A percentile compares a stretch with the other conserved stretches of the same genome.
These are phyloP conservation scores for Caranx melampygus DNA, from an alignment of 2,113 vertebrate genomes.

Conservation along the genomic window DNA sequence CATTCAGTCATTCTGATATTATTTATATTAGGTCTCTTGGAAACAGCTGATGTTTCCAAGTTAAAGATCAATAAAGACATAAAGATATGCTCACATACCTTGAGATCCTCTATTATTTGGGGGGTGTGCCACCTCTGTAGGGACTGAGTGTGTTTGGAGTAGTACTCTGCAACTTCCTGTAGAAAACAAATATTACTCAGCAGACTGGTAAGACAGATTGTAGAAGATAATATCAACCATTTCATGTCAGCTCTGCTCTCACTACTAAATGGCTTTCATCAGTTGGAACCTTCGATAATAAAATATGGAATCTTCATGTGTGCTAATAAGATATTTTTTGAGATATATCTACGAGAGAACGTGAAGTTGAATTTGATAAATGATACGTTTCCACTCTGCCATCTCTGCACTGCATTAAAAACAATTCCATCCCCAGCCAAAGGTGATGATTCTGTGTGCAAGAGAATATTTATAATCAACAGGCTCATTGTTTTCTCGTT, in stretches of 20 bases:
- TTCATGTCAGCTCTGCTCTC: neutral
- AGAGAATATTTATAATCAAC: conserved; percentile 12
- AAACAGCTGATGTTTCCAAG: neutral
- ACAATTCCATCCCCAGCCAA: neutral
- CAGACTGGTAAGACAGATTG: neutral
- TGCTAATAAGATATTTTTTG: neutral
- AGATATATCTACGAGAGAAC: neutral
- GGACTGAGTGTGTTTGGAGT: conserved; percentile 77
- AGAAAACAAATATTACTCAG: neutral
- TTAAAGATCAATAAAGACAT: neutral
- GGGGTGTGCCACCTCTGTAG: conserved; percentile 89
- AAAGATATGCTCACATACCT: conserved; percentile 80
- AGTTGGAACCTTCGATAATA: neutral
- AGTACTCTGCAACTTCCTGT: conserved; percentile 90
- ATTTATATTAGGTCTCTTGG: neutral
- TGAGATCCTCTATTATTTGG: conserved; percentile 87
- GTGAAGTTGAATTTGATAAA: neutral
- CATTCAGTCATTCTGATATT: neutral
- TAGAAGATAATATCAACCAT: neutral
- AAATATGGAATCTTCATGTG: neutral
- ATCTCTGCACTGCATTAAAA: neutral
- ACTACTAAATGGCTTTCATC: neutral
- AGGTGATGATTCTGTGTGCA: neutral
- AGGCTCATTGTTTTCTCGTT: conserved; percentile 27
- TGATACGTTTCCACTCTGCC: too few relatives aligned